Base-by-base conservation (phyloP, 64 coral and sea anemone species). In the Montipora cactus region DNA sequence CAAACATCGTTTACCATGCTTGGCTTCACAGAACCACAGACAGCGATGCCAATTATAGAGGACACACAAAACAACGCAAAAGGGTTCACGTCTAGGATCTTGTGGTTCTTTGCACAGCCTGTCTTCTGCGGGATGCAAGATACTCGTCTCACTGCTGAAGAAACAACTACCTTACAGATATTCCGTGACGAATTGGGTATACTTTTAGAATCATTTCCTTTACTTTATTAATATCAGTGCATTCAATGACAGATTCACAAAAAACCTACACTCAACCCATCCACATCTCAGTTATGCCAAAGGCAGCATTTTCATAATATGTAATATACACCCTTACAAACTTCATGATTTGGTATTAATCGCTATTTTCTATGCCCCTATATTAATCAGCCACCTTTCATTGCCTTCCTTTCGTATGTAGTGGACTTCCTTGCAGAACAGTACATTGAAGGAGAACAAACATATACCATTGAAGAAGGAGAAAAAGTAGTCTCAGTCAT, bases 101-200 rank as follows among this genome's bases (percentile, higher is more conserved):
- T 90, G 13, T 90, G 88, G 88, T 79, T 61, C 53, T 90, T 90
- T 69, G 50, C 75, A 44, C 4, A 90, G 78, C 88, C 88, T 13
- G 52, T 90, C 14, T 90, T 61, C 44, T 59, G 49, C 59, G 28
- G 58, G 3, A 25, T 77, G 8, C 15, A 64, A 64, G 61, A 64
- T 64, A 64, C 61, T 64, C 61, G 61, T 64, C 61, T 64, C 61
- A 64, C 61, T 64, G 61, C 61, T 64, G 61, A 64, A 12, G 61
- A 64, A 64, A 64, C 61, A 64, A 64, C 61, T 64, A 64, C 61
- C 61, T 64, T 64, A 64, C 61, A 64, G 13, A 64, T 14, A 64
- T 64, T 64, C 61, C 15, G 61, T 64, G 61, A 64, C 8, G 61
- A 64, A 64, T 12, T 64, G 61, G 61, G 61, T 64, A 64, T 64